Percentiles rank a stretch among this genome's conserved stretches.
Conservation (phyloP, 2,113 vertebrate genomes). For the Notiomystis cincta region DNA sequence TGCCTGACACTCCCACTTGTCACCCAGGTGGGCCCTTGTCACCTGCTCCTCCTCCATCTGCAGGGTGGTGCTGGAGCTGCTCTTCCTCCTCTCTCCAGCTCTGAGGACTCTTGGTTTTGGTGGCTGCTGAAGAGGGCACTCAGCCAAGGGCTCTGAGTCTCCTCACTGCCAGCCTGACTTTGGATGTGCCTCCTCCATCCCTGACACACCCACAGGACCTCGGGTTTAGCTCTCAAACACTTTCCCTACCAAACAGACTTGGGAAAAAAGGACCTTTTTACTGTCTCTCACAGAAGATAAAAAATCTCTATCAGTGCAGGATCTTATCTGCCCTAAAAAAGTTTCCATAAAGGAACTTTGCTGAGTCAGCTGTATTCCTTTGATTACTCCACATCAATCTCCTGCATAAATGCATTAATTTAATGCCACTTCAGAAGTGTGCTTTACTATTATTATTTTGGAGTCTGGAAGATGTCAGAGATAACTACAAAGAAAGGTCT, state of each 20-base stretch:
- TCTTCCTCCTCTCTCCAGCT: neutral
- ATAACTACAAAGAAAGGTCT: neutral
- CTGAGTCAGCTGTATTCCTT: neutral
- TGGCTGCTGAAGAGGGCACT: neutral
- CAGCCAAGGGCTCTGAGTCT: neutral
- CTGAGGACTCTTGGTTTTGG: neutral
- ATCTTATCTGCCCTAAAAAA: neutral
- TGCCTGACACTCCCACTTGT: neutral
- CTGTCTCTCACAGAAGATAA: neutral
- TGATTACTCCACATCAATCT: neutral
- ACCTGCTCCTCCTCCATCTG: neutral
- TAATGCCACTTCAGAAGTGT: neutral
- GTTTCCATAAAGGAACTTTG: neutral
- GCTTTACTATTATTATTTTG: neutral
- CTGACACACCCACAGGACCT: neutral
- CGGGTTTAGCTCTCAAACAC: neutral
- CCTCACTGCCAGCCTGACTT: neutral
- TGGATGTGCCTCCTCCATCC: neutral
- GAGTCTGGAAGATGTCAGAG: neutral
- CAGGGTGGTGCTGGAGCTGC: neutral
- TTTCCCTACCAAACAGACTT: neutral
- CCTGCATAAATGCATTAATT: neutral
- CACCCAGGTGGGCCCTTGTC: neutral
- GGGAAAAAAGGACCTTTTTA: neutral
- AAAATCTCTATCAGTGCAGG: neutral